Conservation (phyloP, 1,140 invertebrate genomes). For the Drosophila tani region DNA sequence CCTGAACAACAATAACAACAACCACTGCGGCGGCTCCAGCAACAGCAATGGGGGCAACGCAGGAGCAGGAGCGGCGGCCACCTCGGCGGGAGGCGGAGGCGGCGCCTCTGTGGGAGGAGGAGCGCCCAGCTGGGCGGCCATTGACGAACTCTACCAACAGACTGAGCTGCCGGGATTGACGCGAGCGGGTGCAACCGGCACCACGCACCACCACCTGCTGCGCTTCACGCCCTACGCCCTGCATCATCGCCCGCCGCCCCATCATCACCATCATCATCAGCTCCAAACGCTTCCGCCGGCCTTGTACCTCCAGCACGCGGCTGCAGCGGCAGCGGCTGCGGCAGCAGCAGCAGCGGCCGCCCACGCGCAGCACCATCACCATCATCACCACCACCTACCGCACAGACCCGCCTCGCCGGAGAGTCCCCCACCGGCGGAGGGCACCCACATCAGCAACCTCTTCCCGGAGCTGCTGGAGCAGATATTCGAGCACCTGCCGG, state of each 20-base stretch:
- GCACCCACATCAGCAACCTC: conserved; percentile 93
- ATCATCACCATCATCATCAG: conserved; percentile 65
- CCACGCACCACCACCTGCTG: conserved; percentile 76
- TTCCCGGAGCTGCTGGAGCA: conserved; percentile 97
- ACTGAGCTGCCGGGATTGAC: conserved; percentile 80
- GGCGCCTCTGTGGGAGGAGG: conserved; percentile 17
- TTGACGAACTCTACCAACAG: conserved; percentile 84
- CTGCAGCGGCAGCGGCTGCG: conserved; percentile 73
- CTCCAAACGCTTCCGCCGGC: conserved; percentile 75
- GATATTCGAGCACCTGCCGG: conserved; percentile 95
- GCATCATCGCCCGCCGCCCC: conserved; percentile 71
- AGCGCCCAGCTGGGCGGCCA: conserved; percentile 66
- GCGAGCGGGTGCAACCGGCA: conserved; percentile 62
- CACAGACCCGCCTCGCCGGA: conserved; percentile 86
- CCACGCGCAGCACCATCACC: conserved; percentile 74
- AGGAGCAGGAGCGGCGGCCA: conserved; percentile 32
- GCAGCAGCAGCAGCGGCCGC: conserved; percentile 75
- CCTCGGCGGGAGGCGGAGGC: conserved; percentile 34
- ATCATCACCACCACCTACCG: conserved; percentile 75
- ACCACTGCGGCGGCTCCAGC: conserved; percentile 72
- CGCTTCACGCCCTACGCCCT: conserved; percentile 83
- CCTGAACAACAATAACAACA: conserved; percentile 75
- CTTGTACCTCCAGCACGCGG: conserved; percentile 77
- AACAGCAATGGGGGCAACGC: conserved; percentile 38
- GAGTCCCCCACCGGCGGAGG: conserved; percentile 84